Percentiles rank a stretch among this genome's conserved stretches.
Evolutionary conservation across 2,888 invertebrate genomes (phyloP).

Genomic region (Chrysodeixis includens): DNA sequence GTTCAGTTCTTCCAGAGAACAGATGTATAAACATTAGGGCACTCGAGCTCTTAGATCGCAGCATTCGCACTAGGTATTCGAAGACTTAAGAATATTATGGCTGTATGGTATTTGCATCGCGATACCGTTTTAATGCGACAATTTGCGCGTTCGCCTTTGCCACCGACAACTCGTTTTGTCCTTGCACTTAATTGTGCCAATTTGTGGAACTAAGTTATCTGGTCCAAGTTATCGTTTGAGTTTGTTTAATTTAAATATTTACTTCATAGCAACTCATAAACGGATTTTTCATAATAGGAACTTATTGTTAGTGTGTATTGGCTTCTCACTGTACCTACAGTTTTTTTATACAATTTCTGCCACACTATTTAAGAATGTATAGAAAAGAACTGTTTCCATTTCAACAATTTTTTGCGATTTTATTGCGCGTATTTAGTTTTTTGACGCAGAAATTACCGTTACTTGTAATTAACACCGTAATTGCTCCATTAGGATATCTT

Average conservation of each 20-base stretch:
- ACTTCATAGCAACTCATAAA: background rate
- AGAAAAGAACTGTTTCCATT: no score
- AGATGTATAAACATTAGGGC: no score
- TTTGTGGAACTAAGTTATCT: conserved; percentile 8
- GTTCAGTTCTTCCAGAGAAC: no score
- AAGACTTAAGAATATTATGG: conserved; percentile 7
- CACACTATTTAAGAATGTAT: no score
- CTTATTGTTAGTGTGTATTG: no score
- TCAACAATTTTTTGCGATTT: background rate
- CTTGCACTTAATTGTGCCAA: conserved; percentile 6
- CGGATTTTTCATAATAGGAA: no score
- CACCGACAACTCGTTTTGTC: conserved; percentile 6
- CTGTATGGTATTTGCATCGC: conserved; percentile 13
- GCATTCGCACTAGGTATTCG: no score
- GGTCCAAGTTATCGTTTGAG: background rate
- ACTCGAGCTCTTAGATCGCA: no score
- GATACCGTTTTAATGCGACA: background rate
- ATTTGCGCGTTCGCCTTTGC: conserved; percentile 5
- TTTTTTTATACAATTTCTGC: no score
- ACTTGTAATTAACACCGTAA: background rate
- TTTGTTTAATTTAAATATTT: background rate
- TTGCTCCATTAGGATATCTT: background rate
- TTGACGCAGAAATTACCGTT: background rate
- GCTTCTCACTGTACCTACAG: no score
- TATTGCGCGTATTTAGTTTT: background rate